Base-by-base conservation (phyloP, 1,140 invertebrate species). In the Belonocnema kinseyi region DNA sequence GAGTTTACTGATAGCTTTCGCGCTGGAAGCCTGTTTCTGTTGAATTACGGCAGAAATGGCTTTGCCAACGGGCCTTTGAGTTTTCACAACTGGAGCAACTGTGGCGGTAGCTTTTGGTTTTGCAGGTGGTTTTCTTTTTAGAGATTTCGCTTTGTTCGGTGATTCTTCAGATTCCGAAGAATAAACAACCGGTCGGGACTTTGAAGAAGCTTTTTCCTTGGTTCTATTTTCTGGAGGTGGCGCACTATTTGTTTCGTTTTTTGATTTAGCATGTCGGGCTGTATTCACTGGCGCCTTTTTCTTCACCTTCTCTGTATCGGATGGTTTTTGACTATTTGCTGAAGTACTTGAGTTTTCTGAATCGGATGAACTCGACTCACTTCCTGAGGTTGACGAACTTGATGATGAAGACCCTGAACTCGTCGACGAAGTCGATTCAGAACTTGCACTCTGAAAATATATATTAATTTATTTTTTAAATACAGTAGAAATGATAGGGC, bases 341-440 rank as follows among this genome's bases (percentile, higher is more conserved):
- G 92, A 83, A 75, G 93, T 94, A 80, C 94, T 95, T 14, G 94
- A 94, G n/a, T 94, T 95, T 61, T 93, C 94, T 0, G 94, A 94
- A 72, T 95, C 95, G 0, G 95, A 95, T 19, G 94, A 95, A 82
- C 93, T 94, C 0, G 94, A 94, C 66, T 94, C 93, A 77, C 93
- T 94, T n/a, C 92, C 94, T 72, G 94, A 95, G 80, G 93, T 94
- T 40, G 94, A 95, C 1, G 93, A 93, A 82, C 91, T 93, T 58
- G 90, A 91, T 4, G 92, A 92, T 0, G 92, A 92, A 50, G 94
- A 94, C 76, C 93, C 94, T 46, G 94, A 95, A 61, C 93, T 93
- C n/a, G 93, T 93, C 14, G 93, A 92, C 50, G 94, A 93, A 75
- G 93, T 94, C 52, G 93, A 94, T 83, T 94, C 93, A 16, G 93